Conservation (phyloP, 2,888 invertebrate species). For the Tillus elongatus region DNA sequence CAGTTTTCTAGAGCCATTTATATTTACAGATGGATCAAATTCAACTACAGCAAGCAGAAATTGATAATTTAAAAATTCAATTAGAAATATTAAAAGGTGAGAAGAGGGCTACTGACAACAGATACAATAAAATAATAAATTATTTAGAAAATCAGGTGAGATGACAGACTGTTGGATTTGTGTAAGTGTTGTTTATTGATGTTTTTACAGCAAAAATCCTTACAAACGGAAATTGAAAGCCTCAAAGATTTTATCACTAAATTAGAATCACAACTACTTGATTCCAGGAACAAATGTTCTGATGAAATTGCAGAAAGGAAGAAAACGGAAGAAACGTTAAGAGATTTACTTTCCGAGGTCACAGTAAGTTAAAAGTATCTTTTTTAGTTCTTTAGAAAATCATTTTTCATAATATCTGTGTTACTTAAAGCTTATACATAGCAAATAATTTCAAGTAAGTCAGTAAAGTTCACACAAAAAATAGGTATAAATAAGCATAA, state of each 20-base stretch:
- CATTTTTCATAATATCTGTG: too few relatives aligned
- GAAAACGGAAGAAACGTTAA: not conserved
- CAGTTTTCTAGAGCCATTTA: not conserved
- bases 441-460: slow-evolving; percentile 3
- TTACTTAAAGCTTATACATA: too few relatives aligned
- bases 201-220: not conserved
- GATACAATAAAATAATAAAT: slow-evolving; percentile 1
- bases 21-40: slow-evolving; percentile 48
- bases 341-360: not conserved
- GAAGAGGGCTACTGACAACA: slow-evolving; percentile 34
- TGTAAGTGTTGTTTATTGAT: too few relatives aligned
- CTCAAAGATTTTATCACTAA: not conserved
- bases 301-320: not conserved
- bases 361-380: not conserved
- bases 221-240: not conserved
- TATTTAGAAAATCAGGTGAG: not conserved
- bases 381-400: not conserved
- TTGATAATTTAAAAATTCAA: slow-evolving; percentile 44
- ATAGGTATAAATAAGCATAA: too few relatives aligned
- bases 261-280: not conserved
- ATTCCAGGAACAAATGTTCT: not conserved
- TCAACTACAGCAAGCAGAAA: slow-evolving; percentile 46
- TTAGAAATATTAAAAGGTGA: slow-evolving; percentile 42
- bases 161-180: too few relatives aligned
- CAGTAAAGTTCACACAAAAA: too few relatives aligned